phyloP scores from a whole-genome alignment of 2,797 vertebrate genomes.

The Halcyon smyrnensis region DNA sequence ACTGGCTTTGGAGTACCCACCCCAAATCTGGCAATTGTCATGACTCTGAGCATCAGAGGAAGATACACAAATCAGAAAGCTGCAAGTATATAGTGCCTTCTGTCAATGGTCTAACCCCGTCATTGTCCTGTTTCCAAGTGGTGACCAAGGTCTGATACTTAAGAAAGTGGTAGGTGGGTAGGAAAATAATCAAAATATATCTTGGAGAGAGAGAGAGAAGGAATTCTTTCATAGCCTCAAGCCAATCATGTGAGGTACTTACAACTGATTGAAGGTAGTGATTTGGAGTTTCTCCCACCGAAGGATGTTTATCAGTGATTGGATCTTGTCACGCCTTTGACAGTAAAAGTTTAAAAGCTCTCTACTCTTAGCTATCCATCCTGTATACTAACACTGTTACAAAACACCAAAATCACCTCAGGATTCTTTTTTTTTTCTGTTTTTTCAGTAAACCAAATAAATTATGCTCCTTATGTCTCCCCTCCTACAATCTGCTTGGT shows the following conservation, averaged over 20 bases:
- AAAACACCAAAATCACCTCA: background rate
- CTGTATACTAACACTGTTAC: background rate
- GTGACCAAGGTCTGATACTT: background rate
- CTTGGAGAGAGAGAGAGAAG: background rate
- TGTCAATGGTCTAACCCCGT: background rate
- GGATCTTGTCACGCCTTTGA: background rate
- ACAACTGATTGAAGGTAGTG: background rate
- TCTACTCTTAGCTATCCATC: background rate
- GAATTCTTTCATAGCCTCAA: slow-evolving; percentile 21
- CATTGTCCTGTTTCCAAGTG: background rate
- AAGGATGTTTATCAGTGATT: background rate
- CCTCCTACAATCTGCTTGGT: background rate
- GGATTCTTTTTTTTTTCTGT: background rate
- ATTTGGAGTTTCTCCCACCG: background rate
- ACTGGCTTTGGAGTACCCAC: background rate
- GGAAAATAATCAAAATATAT: background rate
- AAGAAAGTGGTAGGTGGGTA: background rate
- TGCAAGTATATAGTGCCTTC: background rate
- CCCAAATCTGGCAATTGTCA: background rate
- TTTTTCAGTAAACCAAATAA: background rate
- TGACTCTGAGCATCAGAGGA: background rate
- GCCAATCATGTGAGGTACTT: background rate
- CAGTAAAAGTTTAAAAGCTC: background rate
- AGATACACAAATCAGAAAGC: background rate
- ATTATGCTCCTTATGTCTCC: background rate